Conservation (phyloP, 2,888 invertebrate genomes). For the Chirona hameri region DNA sequence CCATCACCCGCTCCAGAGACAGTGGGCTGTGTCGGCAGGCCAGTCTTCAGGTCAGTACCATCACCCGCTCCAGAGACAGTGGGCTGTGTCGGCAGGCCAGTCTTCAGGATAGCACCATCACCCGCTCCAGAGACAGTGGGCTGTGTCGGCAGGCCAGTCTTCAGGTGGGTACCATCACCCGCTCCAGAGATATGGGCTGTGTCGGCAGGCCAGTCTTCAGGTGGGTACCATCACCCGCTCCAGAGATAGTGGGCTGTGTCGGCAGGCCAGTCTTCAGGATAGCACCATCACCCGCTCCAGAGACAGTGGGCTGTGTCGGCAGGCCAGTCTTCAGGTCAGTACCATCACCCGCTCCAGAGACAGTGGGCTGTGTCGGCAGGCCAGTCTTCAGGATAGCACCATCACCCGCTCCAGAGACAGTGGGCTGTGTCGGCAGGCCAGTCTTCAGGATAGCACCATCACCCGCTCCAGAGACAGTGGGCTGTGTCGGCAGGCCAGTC, state of each 20-base stretch:
- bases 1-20: too few species aligned
- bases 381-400: slow-evolving; percentile 14
- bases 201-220: slow-evolving; percentile 7
- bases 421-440: background rate
- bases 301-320: background rate
- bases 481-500: background rate
- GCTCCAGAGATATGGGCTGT: background rate
- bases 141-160: slow-evolving; percentile 5
- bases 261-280: slow-evolving; percentile 23
- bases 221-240: slow-evolving; percentile 1
- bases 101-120: too few species aligned
- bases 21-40: background rate
- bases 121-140: background rate
- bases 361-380: background rate
- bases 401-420: too few species aligned
- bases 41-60: slow-evolving; percentile 14
- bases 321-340: slow-evolving; percentile 25
- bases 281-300: too few species aligned
- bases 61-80: background rate
- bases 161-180: slow-evolving; percentile 4
- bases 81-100: background rate
- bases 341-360: too few species aligned
- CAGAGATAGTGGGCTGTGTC: background rate
- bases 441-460: too few species aligned
- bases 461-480: background rate